A percentile compares a stretch with the other conserved stretches of the same genome.
Conservation (phyloP, 2,797 vertebrate genomes). For the Girardinus metallicus region DNA sequence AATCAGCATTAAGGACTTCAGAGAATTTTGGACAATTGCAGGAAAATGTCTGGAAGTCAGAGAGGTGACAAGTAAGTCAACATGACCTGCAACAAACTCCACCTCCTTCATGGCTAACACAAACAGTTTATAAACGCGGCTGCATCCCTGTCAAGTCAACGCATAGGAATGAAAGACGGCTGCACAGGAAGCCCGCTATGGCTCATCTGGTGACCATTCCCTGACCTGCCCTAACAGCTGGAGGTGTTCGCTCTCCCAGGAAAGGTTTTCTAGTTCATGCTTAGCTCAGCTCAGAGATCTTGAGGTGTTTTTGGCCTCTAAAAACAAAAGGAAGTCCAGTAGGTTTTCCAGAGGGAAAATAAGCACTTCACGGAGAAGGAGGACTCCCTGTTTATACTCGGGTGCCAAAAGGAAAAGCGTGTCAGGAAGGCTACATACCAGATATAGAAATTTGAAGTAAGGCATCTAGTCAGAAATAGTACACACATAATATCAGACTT, state of each 20-base stretch:
- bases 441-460: conserved; percentile 65
- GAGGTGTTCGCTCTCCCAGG: conserved; percentile 37
- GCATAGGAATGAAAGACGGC: conserved; percentile 51
- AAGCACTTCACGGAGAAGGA: conserved; percentile 35
- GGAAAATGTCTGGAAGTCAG: conserved; percentile 35
- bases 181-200: conserved; percentile 28
- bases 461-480: conserved; percentile 30
- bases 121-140: conserved; percentile 43
- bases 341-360: conserved; percentile 55
- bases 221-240: conserved; percentile 59
- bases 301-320: conserved; percentile 68
- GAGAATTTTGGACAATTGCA: conserved; percentile 42
- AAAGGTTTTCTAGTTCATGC: conserved; percentile 43
- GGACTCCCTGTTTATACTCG: conserved; percentile 62
- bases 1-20: background rate
- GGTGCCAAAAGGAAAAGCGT: conserved; percentile 72
- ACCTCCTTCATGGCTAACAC: conserved; percentile 14
- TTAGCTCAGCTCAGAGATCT: conserved; percentile 54
- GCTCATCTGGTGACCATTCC: conserved; percentile 60
- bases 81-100: conserved; percentile 25
- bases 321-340: conserved; percentile 59
- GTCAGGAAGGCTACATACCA: conserved; percentile 56
- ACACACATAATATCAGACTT: conserved; percentile 40
- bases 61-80: background rate
- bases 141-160: conserved; percentile 45